Conservation (phyloP, 2,888 invertebrate species). For the Drosophila pegasa region DNA sequence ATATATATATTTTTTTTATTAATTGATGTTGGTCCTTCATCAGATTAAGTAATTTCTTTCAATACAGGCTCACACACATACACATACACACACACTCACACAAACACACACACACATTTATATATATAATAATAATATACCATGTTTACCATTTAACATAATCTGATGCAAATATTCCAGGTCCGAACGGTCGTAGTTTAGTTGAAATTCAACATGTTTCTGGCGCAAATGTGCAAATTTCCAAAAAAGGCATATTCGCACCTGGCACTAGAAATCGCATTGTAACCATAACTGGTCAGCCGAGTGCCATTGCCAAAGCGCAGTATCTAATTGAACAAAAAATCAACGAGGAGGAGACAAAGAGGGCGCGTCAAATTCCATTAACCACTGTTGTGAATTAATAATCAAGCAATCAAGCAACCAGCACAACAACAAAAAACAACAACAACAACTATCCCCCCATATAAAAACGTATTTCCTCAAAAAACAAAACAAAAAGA, state of each 20-base stretch:
- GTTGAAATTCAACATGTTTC: slow-evolving; percentile 98
- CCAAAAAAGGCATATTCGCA: slow-evolving; percentile 98
- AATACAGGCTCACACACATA: neutral
- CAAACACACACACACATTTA: slow-evolving; percentile 1
- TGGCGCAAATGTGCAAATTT: slow-evolving; percentile 99
- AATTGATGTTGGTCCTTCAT: slow-evolving; percentile 13
- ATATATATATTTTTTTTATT: neutral
- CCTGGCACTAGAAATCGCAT: slow-evolving; percentile 98
- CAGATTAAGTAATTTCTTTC: neutral
- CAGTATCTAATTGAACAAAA: slow-evolving; percentile 98
- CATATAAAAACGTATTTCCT: slow-evolving; percentile 39
- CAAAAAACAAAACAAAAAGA: slow-evolving; percentile 19
- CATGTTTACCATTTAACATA: slow-evolving; percentile 56
- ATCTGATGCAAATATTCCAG: slow-evolving; percentile 85
- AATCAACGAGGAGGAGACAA: slow-evolving; percentile 97
- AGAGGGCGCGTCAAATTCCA: slow-evolving; percentile 95
- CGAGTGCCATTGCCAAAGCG: slow-evolving; percentile 95
- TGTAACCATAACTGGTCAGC: slow-evolving; percentile 96
- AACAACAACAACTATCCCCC: slow-evolving; percentile 32
- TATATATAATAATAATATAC: slow-evolving; percentile 20
- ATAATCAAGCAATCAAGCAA: slow-evolving; percentile 63
- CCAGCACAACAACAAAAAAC: slow-evolving; percentile 57
- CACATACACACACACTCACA: slow-evolving; percentile 20
- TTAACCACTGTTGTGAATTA: slow-evolving; percentile 86
- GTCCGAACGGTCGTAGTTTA: slow-evolving; percentile 97